Evolutionary conservation across 2,113 vertebrate species (phyloP).

Genomic region (Peromyscus californicus): DNA sequence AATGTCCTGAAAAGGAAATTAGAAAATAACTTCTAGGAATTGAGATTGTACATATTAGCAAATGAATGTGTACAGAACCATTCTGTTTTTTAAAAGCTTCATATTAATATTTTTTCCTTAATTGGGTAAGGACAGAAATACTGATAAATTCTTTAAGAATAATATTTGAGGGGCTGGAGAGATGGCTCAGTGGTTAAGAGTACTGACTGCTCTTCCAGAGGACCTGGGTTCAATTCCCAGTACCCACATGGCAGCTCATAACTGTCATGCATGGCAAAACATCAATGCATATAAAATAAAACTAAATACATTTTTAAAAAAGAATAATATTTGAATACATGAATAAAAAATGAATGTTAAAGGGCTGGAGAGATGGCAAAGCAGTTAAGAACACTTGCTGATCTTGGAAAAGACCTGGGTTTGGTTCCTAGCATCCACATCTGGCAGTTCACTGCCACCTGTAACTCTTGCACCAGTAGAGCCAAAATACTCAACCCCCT

Average conservation of each 20-base stretch:
- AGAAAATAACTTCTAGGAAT: neutral
- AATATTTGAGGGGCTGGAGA: neutral
- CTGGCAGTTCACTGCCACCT: neutral
- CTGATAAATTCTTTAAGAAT: constrained; percentile 38
- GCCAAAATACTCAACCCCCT: neutral
- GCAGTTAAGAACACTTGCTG: neutral
- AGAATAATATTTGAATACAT: constrained; percentile 6
- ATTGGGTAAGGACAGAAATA: neutral
- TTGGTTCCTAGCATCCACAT: neutral
- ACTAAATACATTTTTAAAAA: neutral
- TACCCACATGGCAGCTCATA: too few species aligned
- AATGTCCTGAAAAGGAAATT: neutral
- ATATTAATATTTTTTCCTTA: constrained; percentile 28
- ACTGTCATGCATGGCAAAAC: too few species aligned
- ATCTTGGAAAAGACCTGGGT: neutral
- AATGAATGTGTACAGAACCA: neutral
- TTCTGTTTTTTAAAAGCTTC: neutral
- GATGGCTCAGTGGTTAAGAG: neutral
- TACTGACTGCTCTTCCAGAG: neutral
- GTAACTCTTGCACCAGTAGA: neutral
- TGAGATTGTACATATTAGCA: constrained; percentile 17
- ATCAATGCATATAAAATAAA: too few species aligned
- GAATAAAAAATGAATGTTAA: too few species aligned
- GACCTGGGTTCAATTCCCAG: neutral
- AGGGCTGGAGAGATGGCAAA: neutral